Conservation (phyloP, 2,797 vertebrate species). For the Poecilia gillii region DNA sequence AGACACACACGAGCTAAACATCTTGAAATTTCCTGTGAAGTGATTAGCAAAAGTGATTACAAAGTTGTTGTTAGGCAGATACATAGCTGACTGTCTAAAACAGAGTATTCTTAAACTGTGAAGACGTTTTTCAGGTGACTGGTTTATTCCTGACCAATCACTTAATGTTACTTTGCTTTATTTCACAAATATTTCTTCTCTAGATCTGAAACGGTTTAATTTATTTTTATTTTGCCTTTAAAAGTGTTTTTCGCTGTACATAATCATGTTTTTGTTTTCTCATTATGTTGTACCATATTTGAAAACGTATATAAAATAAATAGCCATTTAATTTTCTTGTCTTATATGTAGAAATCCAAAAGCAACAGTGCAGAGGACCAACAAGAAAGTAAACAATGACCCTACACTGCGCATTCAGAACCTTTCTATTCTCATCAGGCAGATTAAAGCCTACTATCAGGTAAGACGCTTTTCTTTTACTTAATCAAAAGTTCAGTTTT, state of each 20-base stretch:
- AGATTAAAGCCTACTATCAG: conserved; percentile 97
- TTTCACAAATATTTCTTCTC: neutral
- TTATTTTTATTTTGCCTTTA: neutral
- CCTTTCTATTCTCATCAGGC: conserved; percentile 91
- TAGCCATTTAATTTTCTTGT: neutral
- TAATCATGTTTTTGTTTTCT: neutral
- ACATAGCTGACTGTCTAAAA: neutral
- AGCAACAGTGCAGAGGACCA: conserved; percentile 90
- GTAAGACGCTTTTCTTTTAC: conserved; percentile 73
- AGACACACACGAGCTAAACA: neutral
- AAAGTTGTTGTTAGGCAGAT: neutral
- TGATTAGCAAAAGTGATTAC: neutral
- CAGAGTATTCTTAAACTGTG: neutral
- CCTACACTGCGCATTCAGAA: conserved; percentile 94
- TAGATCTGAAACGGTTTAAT: neutral
- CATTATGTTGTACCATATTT: neutral
- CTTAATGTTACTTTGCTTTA: neutral
- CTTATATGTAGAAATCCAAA: conserved; percentile 91
- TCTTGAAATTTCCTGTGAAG: neutral
- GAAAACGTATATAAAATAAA: neutral
- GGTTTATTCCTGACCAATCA: no score
- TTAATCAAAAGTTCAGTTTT: neutral
- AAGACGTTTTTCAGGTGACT: neutral
- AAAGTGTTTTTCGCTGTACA: neutral
- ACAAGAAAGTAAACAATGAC: conserved; percentile 98